These are phyloP conservation scores for Rhamnusium bicolor DNA, from an alignment of 2,888 invertebrate genomes.

Conservation along the genomic window DNA sequence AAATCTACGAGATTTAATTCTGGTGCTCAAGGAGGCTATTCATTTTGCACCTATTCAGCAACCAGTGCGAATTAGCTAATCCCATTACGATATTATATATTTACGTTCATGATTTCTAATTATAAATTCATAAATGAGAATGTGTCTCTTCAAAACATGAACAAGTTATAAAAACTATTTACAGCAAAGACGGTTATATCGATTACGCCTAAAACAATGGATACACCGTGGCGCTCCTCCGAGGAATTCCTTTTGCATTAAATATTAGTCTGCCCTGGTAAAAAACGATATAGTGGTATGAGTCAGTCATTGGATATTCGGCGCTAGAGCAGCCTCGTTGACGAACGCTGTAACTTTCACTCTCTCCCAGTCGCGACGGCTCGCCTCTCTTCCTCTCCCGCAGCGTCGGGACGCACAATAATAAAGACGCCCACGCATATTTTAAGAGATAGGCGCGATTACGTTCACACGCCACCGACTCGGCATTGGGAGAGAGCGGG, in stretches of 20 bases:
- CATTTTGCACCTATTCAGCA: no score
- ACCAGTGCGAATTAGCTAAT: no score
- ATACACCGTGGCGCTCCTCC: background rate
- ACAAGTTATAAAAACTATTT: background rate
- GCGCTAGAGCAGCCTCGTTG: conserved; percentile 30
- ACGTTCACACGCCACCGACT: conserved; percentile 26
- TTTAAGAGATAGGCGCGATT: conserved; percentile 29
- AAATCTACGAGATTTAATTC: no score
- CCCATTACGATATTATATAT: no score
- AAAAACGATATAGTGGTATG: conserved; percentile 1
- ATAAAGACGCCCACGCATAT: conserved; percentile 42
- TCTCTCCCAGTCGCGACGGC: conserved; percentile 52
- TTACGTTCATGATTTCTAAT: no score
- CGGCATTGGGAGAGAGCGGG: background rate
- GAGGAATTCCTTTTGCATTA: background rate
- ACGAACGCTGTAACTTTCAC: conserved; percentile 51
- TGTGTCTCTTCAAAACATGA: no score
- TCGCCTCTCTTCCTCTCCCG: conserved; percentile 32
- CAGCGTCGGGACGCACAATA: conserved; percentile 40
- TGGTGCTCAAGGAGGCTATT: no score
- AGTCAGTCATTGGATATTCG: conserved; percentile 31
- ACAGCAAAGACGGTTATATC: background rate
- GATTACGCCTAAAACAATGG: background rate
- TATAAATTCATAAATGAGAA: no score
- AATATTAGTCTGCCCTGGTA: background rate